These are phyloP conservation scores for Dicrurus megarhynchus DNA, from an alignment of 2,113 vertebrate species.

Conservation along the genomic window DNA sequence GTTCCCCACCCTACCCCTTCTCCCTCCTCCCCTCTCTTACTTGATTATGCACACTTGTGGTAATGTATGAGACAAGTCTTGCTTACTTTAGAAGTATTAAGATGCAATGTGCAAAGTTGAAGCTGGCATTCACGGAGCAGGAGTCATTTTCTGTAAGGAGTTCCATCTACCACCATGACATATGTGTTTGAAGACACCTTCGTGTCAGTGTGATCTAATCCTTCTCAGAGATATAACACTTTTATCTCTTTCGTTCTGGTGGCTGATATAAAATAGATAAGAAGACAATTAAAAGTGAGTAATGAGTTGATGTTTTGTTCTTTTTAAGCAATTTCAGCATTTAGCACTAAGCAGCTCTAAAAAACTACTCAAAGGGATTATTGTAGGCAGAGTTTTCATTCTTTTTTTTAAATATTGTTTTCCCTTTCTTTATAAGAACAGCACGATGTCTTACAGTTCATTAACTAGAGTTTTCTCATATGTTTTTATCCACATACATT, in stretches of 20 bases:
- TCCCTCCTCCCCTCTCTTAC: too few relatives aligned
- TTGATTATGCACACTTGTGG: neutral
- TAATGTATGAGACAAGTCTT: neutral
- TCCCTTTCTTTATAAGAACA: neutral
- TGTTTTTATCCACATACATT: neutral
- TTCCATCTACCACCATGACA: neutral
- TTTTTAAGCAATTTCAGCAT: neutral
- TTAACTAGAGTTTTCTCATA: neutral
- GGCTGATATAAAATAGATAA: neutral
- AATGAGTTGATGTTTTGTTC: neutral
- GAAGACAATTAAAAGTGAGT: neutral
- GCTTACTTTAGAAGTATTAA: neutral
- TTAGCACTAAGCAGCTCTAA: neutral
- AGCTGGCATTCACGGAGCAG: neutral
- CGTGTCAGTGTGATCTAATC: neutral
- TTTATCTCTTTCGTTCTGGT: neutral
- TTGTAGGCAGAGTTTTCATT: neutral
- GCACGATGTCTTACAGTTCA: neutral
- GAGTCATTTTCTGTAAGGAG: neutral
- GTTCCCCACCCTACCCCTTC: fast-evolving
- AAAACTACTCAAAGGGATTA: neutral
- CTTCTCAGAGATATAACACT: neutral
- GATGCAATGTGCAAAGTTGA: neutral
- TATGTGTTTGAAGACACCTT: neutral
- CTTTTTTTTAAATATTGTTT: neutral